Evolutionary conservation across 2,113 vertebrate species (phyloP), one percentile per base, ranked within the genome.

Genomic region (Spizaetus ornatus): DNA sequence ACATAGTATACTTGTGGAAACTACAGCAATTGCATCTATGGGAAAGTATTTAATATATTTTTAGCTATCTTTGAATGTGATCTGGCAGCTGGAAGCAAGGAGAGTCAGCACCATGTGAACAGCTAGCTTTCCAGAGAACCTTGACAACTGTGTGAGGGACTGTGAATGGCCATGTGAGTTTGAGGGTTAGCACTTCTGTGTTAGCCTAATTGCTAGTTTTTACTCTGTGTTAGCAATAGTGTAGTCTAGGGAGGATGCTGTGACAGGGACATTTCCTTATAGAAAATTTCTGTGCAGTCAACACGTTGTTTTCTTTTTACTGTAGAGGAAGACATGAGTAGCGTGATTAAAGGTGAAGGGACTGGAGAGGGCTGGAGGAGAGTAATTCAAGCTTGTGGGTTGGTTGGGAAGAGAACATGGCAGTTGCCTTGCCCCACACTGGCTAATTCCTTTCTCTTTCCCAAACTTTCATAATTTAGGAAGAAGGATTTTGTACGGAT

Each of bases 1-100:
- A 95, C 21, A 16, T 73, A 85, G 91, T 82, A 95, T 92, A 43
- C 91, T 95, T 94, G 95, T 97, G 96, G 96, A 97, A 97, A 95
- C 73, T 62, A 48, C 91, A 90, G 96, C 93, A 96, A 50, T 97
- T 97, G 97, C 96, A 93, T 95, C 94, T 87, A 95, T 95, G 96
- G 96, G 97, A 96, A 97, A 97, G 86, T 97, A 97, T 97, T 96
- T 97, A 89, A 90, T 97, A 15, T 97, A 97, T 97, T 97, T 96
- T 97, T 97, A 97, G 95, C 95, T 93, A 56, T 94, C 94, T 96
- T 93, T 97, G 83, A 96, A 95, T 96, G 91, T 85, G 89, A 94
- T 94, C 91, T 93, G 93, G 95, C 96, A 97, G 93, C 94, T 97
- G 95, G 91, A 95, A 90, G 79, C 31, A 48, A 50, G 84, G 81